A percentile compares a stretch with the other conserved stretches of the same genome.
These are phyloP conservation scores for Pseudomyrmex cubaensis DNA, from an alignment of 1,140 invertebrate species.

Conservation along the genomic window DNA sequence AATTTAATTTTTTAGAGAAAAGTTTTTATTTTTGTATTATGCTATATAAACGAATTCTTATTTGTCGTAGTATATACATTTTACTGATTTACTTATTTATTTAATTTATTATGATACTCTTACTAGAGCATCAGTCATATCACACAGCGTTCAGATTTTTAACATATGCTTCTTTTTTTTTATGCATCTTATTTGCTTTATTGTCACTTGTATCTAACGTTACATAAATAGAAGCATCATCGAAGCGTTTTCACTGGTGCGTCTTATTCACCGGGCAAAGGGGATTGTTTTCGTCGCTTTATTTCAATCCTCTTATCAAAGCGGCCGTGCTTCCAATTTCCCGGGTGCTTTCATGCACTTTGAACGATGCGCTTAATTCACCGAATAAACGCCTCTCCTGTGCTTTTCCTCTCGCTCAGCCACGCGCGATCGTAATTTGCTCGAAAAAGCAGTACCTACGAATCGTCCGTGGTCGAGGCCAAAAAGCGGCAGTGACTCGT, in stretches of 20 bases:
- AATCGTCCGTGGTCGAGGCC: slow-evolving; percentile 15
- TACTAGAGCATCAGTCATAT: no score
- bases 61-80: background rate
- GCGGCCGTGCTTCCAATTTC: slow-evolving; percentile 48
- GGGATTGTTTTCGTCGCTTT: slow-evolving; percentile 48
- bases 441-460: slow-evolving; percentile 25
- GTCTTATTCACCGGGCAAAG: slow-evolving; percentile 40
- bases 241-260: background rate
- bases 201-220: background rate
- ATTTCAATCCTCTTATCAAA: slow-evolving; percentile 61
- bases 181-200: background rate
- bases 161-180: background rate
- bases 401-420: slow-evolving; percentile 27
- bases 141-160: background rate
- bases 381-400: slow-evolving; percentile 66
- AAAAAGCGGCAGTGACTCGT: slow-evolving; percentile 59
- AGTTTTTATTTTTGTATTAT: no score
- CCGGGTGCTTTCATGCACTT: slow-evolving; percentile 45
- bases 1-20: background rate
- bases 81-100: background rate
- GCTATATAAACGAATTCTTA: no score
- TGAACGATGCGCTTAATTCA: slow-evolving; percentile 61
- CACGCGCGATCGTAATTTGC: slow-evolving; percentile 57
- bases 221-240: background rate
- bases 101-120: background rate